These are phyloP conservation scores for Lepas anatifera DNA, from an alignment of 2,888 invertebrate genomes.

Conservation along the genomic window DNA sequence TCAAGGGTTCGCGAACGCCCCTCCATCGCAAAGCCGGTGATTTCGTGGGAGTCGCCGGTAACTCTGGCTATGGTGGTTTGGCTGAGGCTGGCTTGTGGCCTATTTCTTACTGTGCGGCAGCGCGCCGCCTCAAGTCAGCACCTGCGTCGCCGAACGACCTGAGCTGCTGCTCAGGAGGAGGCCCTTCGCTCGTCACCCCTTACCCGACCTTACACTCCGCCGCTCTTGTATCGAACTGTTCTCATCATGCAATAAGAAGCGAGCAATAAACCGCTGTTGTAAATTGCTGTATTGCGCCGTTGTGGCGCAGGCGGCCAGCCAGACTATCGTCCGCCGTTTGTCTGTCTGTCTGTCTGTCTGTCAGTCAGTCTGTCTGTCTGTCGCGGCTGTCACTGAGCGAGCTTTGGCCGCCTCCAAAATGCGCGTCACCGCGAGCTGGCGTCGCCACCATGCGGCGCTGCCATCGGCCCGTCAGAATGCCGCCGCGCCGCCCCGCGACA, in stretches of 20 bases:
- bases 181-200: not conserved
- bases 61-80: not conserved
- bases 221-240: not conserved
- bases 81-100: not conserved
- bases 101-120: not conserved
- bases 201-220: not conserved
- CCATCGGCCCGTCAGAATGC: too few species aligned
- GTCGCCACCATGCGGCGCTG: too few species aligned
- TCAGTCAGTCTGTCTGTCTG: too few species aligned
- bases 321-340: not conserved
- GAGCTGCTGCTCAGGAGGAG: not conserved
- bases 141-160: not conserved
- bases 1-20: too few species aligned
- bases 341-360: not conserved
- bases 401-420: too few species aligned
- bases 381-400: too few species aligned
- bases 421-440: too few species aligned
- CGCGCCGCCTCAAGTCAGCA: not conserved
- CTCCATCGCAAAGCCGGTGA: too few species aligned
- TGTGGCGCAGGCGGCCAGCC: not conserved
- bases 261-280: constrained; percentile 6
- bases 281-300: not conserved
- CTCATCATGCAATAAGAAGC: constrained; percentile 10
- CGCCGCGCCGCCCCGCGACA: not conserved
- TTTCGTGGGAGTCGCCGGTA: too few species aligned